A percentile compares a stretch with the other conserved stretches of the same genome.
Evolutionary conservation across 2,797 vertebrate species (phyloP).

Genomic region (Macroramphosus scolopax): DNA sequence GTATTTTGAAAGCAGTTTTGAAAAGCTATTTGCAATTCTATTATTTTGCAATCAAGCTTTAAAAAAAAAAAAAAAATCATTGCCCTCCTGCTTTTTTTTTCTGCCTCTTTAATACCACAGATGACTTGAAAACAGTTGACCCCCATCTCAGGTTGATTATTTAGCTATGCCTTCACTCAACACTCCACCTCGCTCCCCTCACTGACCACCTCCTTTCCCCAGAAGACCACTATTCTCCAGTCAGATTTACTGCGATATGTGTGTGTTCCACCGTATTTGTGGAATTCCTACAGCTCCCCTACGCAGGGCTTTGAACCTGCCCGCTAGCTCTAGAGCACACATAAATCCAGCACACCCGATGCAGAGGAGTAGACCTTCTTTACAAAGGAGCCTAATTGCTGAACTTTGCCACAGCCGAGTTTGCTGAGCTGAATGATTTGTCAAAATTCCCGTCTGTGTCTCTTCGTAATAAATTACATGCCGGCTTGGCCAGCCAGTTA

Average conservation of each 20-base stretch:
- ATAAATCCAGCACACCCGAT: conserved; percentile 85
- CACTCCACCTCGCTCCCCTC: conserved; percentile 48
- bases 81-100: conserved; percentile 3
- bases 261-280: conserved; percentile 88
- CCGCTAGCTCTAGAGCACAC: conserved; percentile 83
- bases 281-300: conserved; percentile 81
- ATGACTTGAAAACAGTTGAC: conserved; percentile 59
- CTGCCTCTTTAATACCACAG: conserved; percentile 51
- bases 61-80: conserved; percentile 35
- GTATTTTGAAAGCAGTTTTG: conserved; percentile 17
- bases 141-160: conserved; percentile 62
- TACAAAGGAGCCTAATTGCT: conserved; percentile 94
- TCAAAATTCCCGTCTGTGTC: conserved; percentile 87
- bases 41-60: conserved; percentile 26
- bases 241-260: conserved; percentile 83
- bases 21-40: conserved; percentile 30
- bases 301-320: conserved; percentile 87
- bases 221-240: conserved; percentile 54
- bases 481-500: conserved; percentile 66
- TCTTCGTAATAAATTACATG: conserved; percentile 87
- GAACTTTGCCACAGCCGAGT: conserved; percentile 95
- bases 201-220: conserved; percentile 58
- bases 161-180: conserved; percentile 66
- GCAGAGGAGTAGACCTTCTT: conserved; percentile 79
- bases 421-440: conserved; percentile 95